A percentile compares a stretch with the other conserved stretches of the same genome.
phyloP scores from a whole-genome alignment of 2,888 invertebrate genomes.

The Drosophila pseudotalamancana region DNA sequence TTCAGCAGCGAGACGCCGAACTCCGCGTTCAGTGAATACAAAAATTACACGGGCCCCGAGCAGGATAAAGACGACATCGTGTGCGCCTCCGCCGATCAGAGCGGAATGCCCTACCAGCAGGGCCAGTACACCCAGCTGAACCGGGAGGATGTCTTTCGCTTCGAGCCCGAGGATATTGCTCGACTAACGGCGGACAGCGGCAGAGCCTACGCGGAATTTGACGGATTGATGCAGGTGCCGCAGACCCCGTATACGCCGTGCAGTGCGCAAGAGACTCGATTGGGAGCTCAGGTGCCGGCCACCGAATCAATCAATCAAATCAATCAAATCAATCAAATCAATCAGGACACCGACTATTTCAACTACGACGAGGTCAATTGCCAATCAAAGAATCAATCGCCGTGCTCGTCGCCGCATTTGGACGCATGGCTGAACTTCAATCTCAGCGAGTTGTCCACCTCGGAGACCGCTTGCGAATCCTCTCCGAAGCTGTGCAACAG shows the following conservation, averaged over 20 bases:
- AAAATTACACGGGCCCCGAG: conserved; percentile 36
- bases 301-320: background rate
- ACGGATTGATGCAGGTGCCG: conserved; percentile 48
- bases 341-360: conserved; percentile 83
- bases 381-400: conserved; percentile 84
- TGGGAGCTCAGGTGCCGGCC: background rate
- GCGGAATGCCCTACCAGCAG: conserved; percentile 66
- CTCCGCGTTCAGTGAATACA: conserved; percentile 81
- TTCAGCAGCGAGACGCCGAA: conserved; percentile 83
- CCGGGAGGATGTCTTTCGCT: conserved; percentile 83
- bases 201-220: conserved; percentile 35
- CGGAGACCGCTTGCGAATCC: conserved; percentile 10
- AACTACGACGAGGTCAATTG: conserved; percentile 85
- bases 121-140: conserved; percentile 72
- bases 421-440: conserved; percentile 84
- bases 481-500: conserved; percentile 76
- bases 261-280: conserved; percentile 44
- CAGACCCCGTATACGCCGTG: conserved; percentile 67
- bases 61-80: conserved; percentile 68
- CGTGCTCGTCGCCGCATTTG: conserved; percentile 83
- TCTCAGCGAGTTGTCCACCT: conserved; percentile 66
- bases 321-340: conserved; percentile 37
- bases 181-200: conserved; percentile 69
- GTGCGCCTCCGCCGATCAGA: conserved; percentile 47
- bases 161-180: conserved; percentile 84